A percentile compares a stretch with the other conserved stretches of the same genome.
These are phyloP conservation scores for Sitodiplosis mosellana DNA, from an alignment of 1,140 invertebrate species.

Conservation along the genomic window DNA sequence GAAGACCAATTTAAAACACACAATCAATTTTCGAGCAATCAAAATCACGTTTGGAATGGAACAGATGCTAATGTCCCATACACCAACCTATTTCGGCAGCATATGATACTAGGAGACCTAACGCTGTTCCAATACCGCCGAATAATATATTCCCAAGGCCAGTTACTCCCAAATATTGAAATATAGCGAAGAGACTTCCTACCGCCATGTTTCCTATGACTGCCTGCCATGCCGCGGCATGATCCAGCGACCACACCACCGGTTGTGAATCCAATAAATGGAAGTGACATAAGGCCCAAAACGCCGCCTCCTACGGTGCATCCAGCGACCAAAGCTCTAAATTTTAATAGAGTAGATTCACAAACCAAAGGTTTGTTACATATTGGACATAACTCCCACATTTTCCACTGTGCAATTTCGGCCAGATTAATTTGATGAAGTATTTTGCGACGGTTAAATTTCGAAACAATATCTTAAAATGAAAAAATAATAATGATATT, in stretches of 20 bases:
- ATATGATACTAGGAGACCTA: not conserved
- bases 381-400: not conserved
- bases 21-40: too few species aligned
- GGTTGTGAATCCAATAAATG: not conserved
- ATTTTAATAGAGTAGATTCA: not conserved
- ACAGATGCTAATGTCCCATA: not conserved
- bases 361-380: not conserved
- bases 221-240: not conserved
- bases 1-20: too few species aligned
- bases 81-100: not conserved
- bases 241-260: not conserved
- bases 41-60: too few species aligned
- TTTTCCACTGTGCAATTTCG: too few species aligned
- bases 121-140: not conserved
- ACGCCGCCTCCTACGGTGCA: not conserved
- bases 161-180: not conserved
- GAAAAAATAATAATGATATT: too few species aligned
- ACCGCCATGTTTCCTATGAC: not conserved
- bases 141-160: not conserved
- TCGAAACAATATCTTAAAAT: too few species aligned
- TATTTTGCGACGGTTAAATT: too few species aligned
- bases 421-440: too few species aligned
- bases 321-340: not conserved
- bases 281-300: not conserved
- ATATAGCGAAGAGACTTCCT: not conserved